These are phyloP conservation scores for Ichneumoninae sp. DNA, from an alignment of 2,888 invertebrate species.

Conservation along the genomic window DNA sequence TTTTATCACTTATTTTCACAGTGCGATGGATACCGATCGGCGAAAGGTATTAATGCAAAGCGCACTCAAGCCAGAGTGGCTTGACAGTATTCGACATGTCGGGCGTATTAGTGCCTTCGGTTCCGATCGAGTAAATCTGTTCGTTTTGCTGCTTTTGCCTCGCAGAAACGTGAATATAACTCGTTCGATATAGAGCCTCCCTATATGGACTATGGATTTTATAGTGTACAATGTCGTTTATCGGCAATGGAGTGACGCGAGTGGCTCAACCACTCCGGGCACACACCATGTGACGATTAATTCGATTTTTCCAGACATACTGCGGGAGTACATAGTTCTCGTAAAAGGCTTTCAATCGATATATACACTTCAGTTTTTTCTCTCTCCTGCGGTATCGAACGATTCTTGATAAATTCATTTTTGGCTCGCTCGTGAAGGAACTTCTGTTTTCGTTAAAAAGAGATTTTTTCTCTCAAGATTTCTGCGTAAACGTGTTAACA, in stretches of 20 bases:
- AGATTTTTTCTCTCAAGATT: not conserved
- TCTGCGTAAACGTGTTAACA: not conserved
- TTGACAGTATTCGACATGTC: slow-evolving; percentile 63
- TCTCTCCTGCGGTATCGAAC: not conserved
- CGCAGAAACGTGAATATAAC: slow-evolving; percentile 59
- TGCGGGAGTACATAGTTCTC: slow-evolving; percentile 37
- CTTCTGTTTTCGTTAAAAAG: not conserved
- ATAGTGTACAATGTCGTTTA: slow-evolving; percentile 32
- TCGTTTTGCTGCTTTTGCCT: slow-evolving; percentile 55
- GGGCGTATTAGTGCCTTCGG: slow-evolving; percentile 59
- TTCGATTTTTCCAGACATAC: slow-evolving; percentile 67
- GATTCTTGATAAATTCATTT: not conserved
- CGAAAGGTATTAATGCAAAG: slow-evolving; percentile 65
- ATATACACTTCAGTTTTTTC: not conserved
- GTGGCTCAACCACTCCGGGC: slow-evolving; percentile 47
- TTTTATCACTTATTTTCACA: slow-evolving; percentile 56
- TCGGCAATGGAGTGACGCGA: slow-evolving; percentile 53
- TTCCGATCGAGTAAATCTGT: slow-evolving; percentile 64
- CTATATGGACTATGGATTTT: slow-evolving; percentile 24
- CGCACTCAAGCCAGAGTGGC: slow-evolving; percentile 67
- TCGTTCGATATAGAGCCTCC: slow-evolving; percentile 40
- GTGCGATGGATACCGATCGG: slow-evolving; percentile 39
- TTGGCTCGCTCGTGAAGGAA: not conserved
- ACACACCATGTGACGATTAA: slow-evolving; percentile 62
- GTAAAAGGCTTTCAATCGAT: slow-evolving; percentile 68